Base-by-base conservation (phyloP, 2,888 invertebrate genomes). In the Dichetophora obliterata region DNA sequence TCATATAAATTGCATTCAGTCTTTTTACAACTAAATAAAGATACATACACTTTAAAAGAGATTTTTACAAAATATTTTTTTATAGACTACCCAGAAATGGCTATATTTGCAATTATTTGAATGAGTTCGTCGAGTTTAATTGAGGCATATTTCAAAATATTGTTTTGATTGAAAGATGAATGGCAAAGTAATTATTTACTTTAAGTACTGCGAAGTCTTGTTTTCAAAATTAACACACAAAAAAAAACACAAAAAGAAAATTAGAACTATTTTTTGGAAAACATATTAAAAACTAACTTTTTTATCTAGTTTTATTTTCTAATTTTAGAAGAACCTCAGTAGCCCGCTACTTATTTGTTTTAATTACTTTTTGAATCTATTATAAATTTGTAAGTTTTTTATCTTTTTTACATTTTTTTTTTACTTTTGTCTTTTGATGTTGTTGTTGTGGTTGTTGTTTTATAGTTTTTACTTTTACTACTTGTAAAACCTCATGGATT, bases 401-500 rank as follows among this genome's bases (percentile, higher is more conserved):
- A 22, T 43, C 37, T 54, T 54, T 22, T 27, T 57, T 66, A 31
- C 31, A 31, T 75, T 48, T 57, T 69, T 5, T 57, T 66, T 14
- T 43, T 61, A 52, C 34, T 68, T 75, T 68, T 76, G 65, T 69
- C 77, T 75, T 73, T 31, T 8, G 19, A 74, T 70, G 11, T 22
- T 54, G 43, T 24, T 63, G 24, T 52, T 66, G 16, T 52, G 4
- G 11, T 34, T 37, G 24, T 37, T 65, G 16, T 31, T 65, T 65
- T 16, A 16, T 5, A 34, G 34, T 27, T 65, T 5, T 37, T 27
- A 61, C 11, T 61, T 27, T 11, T 27, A 61, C 11, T 61, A 4
- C 9, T 71, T 19, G 48, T 14, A 43, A 57, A 43, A 54, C 24
- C 76, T 83, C 87, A 89, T 82, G 88, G 84, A 83, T 89, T 89